A percentile compares a stretch with the other conserved stretches of the same genome.
Evolutionary conservation across 2,113 vertebrate genomes (phyloP).

Genomic region (Neogobius melanostomus): DNA sequence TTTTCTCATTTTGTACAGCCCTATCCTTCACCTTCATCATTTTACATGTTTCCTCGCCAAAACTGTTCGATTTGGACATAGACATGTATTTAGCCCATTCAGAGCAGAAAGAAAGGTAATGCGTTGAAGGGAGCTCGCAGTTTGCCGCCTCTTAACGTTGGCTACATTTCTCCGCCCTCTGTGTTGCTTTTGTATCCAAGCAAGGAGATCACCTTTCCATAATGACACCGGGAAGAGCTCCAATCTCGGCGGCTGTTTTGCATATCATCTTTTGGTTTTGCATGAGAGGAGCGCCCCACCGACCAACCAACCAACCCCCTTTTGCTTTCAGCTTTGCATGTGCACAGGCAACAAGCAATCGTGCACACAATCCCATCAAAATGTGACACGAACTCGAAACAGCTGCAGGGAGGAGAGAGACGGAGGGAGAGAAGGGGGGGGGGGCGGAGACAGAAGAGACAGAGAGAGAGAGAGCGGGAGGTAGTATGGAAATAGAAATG

Average conservation of each 20-base stretch:
- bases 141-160: background rate
- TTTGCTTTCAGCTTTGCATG: constrained; percentile 33
- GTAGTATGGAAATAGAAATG: constrained; percentile 71
- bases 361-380: constrained; percentile 58
- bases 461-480: constrained; percentile 64
- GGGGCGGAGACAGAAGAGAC: constrained; percentile 50
- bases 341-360: constrained; percentile 47
- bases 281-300: constrained; percentile 23
- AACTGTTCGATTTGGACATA: no score
- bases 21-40: no score
- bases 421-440: constrained; percentile 68
- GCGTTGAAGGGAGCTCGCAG: background rate
- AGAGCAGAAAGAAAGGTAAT: no score
- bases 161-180: background rate
- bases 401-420: constrained; percentile 64
- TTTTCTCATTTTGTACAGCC: no score
- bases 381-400: constrained; percentile 62
- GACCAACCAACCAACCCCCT: constrained; percentile 1
- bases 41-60: no score
- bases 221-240: constrained; percentile 22
- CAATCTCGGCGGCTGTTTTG: constrained; percentile 33
- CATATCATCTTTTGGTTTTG: constrained; percentile 50
- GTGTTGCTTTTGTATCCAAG: constrained; percentile 7
- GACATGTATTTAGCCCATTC: no score
- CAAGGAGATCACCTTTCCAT: constrained; percentile 24